A percentile compares a stretch with the other conserved stretches of the same genome.
Evolutionary conservation across 2,888 invertebrate genomes (phyloP).

Genomic region (Hirtodrosophila cameraria): DNA sequence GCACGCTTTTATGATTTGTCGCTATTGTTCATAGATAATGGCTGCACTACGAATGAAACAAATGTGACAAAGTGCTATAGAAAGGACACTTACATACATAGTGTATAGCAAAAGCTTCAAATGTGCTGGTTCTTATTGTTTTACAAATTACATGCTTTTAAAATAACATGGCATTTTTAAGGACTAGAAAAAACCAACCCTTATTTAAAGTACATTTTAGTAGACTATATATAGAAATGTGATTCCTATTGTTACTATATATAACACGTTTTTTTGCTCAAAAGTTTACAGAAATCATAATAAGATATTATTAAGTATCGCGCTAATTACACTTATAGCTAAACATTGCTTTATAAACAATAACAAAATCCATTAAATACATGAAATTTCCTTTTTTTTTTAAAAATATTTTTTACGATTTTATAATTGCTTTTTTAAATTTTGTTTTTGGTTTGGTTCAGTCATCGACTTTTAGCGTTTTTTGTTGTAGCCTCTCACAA

Average conservation of each 20-base stretch:
- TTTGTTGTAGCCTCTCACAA: slow-evolving; percentile 17
- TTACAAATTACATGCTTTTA: slow-evolving; percentile 30
- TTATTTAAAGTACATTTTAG: neutral
- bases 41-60: slow-evolving; percentile 19
- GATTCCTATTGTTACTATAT: too few relatives aligned
- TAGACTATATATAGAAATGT: too few relatives aligned
- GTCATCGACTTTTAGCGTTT: slow-evolving; percentile 17
- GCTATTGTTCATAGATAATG: slow-evolving; percentile 50
- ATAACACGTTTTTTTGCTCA: neutral
- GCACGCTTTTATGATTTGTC: slow-evolving; percentile 31
- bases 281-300: slow-evolving; percentile 7
- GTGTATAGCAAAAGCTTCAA: neutral
- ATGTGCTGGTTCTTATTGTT: slow-evolving; percentile 20
- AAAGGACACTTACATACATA: neutral
- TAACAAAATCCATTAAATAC: slow-evolving; percentile 33
- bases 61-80: neutral
- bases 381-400: slow-evolving; percentile 22
- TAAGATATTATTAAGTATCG: slow-evolving; percentile 7
- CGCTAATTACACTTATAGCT: slow-evolving; percentile 27
- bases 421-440: slow-evolving; percentile 22
- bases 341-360: slow-evolving; percentile 23
- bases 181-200: neutral
- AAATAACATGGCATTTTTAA: too few relatives aligned
- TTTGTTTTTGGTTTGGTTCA: slow-evolving; percentile 9
- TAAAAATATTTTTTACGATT: slow-evolving; percentile 44